Evolutionary conservation across 2,797 vertebrate species (phyloP), one percentile per base, ranked within the genome.

Genomic region (Dermochelys coriacea): DNA sequence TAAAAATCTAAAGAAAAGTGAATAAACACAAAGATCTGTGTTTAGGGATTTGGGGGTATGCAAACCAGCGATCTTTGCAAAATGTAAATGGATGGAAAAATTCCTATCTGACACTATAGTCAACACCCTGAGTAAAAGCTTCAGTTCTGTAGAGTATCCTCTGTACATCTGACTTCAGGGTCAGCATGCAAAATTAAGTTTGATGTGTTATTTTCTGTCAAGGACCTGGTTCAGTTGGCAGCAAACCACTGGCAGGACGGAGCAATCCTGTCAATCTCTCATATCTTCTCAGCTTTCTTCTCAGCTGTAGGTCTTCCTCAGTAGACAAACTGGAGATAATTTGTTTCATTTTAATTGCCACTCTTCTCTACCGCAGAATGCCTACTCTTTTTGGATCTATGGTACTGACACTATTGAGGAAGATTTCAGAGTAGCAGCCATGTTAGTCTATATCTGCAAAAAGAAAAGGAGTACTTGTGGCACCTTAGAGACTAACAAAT

Each of bases 291-390:
- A 25, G 34, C 85, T 87, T 87, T 87, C 77, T 87, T 87, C 77
- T 54, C 57, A 87, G 85, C 55, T 80, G 85, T 80, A 64, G 57
- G 85, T 87, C 77, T 47, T 29, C 31, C 21, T 49, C 51, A 51
- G n/a, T 41, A 79, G 77, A 61, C 25, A 80, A 87, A 87, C 57
- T 64, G 23, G 77, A 87, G 47, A 77, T 79, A 87, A 80, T 51
- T 80, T 64, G 55, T 87, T 87, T 87, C 77, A 87, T 80, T 87
- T 79, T 87, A 87, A 87, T 87, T 80, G 49, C 85, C 64, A 52
- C 77, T 51, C 77, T 80, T 75, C 27, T 80, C 45, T 51, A 64
- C 52, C 50, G 3, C 77, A 49, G 74, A 77, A 47, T 31, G 27
- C 45, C 45, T 18, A 29, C 74, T 49, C 27, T 31, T 75, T 80